A percentile compares a stretch with the other conserved stretches of the same genome.
Conservation (phyloP, 2,888 invertebrate species). For the Dicyrtomina minuta region DNA sequence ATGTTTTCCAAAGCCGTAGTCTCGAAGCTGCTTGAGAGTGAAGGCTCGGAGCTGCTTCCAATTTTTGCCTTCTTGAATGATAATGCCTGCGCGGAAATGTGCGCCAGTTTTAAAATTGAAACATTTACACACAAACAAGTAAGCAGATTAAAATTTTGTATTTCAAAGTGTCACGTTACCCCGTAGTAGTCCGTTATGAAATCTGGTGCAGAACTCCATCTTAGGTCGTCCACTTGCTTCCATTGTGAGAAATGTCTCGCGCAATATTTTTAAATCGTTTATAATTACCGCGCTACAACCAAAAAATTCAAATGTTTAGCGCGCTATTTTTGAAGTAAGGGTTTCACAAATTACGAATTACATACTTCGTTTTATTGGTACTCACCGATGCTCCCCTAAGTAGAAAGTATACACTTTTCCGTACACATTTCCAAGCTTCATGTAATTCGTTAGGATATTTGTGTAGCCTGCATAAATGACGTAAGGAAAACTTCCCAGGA, state of each 20-base stretch:
- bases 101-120: background rate
- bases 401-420: too few species aligned
- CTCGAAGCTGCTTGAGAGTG: slow-evolving; percentile 4
- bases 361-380: too few species aligned
- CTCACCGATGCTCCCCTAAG: too few species aligned
- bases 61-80: background rate
- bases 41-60: slow-evolving; percentile 17
- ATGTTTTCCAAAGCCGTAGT: slow-evolving; percentile 12
- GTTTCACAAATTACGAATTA: too few species aligned
- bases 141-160: background rate
- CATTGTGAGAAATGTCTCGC: slow-evolving; percentile 4
- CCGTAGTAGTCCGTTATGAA: background rate
- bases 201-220: background rate
- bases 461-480: too few species aligned
- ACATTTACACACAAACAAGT: background rate
- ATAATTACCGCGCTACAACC: slow-evolving; percentile 14
- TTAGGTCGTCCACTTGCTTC: background rate
- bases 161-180: background rate
- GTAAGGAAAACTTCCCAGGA: too few species aligned
- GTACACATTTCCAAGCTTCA: too few species aligned
- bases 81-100: background rate
- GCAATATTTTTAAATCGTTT: background rate
- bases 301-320: background rate
- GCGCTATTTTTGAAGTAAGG: too few species aligned
- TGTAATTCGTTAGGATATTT: too few species aligned